These are phyloP conservation scores for Muraenolepis orangiensis DNA, from an alignment of 2,797 vertebrate genomes.

Conservation along the genomic window DNA sequence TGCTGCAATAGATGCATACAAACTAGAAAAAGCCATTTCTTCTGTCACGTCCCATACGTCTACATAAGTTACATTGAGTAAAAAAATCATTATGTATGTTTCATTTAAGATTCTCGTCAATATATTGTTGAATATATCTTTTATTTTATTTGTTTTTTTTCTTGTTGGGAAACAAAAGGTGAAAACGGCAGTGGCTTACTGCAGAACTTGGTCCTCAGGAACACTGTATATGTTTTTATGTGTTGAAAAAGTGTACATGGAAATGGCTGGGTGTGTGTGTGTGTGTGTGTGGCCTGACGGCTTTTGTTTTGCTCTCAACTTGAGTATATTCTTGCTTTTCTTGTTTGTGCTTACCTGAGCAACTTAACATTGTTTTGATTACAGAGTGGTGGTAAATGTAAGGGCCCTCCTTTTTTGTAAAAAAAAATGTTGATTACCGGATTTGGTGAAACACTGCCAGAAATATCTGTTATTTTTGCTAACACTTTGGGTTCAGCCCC, in stretches of 20 bases:
- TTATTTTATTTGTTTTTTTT: conserved; percentile 60
- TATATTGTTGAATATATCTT: conserved; percentile 71
- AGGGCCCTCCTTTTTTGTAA: conserved; percentile 31
- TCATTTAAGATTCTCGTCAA: conserved; percentile 69
- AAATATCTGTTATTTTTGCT: conserved; percentile 14
- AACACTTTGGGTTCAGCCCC: conserved; percentile 8
- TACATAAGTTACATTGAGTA: conserved; percentile 65
- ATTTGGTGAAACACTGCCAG: conserved; percentile 16
- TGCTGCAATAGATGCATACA: conserved; percentile 59
- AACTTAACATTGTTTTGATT: conserved; percentile 43
- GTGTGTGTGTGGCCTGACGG: conserved; percentile 53
- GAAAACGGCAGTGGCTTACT: conserved; percentile 65
- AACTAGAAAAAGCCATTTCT: conserved; percentile 62
- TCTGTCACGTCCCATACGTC: conserved; percentile 43
- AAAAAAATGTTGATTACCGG: conserved; percentile 24
- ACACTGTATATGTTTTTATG: conserved; percentile 62
- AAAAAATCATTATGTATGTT: conserved; percentile 65
- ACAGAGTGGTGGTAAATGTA: conserved; percentile 37
- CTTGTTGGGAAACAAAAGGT: conserved; percentile 66
- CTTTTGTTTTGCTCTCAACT: conserved; percentile 54
- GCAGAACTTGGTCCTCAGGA: conserved; percentile 72
- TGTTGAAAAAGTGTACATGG: conserved; percentile 47
- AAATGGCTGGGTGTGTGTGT: conserved; percentile 49
- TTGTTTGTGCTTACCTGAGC: conserved; percentile 37
- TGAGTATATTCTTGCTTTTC: conserved; percentile 44